Evolutionary conservation across 2,113 vertebrate genomes (phyloP), one percentile per base, ranked within the genome.

Genomic region (Hymenochirus boettgeri): DNA sequence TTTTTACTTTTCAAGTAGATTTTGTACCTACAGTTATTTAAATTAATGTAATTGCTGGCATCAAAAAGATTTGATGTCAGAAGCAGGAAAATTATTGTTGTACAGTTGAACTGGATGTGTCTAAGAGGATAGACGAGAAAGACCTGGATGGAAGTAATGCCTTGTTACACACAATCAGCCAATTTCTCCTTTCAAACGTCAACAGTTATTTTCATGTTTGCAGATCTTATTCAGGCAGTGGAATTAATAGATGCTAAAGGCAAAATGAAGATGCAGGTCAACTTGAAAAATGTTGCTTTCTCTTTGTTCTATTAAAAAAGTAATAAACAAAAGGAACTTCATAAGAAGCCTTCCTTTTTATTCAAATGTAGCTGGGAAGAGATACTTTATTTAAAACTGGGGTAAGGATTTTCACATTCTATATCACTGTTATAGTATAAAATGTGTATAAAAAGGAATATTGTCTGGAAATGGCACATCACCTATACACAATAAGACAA

Each of bases 201-300:
- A 74, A 65, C 57, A 69, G 57, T 45, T 60, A 61, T 70, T 74
- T 78, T 73, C 63, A 55, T 39, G 55, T 17, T 61, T 35, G 31
- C 52, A 52, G 46, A 37, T 2, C 5, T 37, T 69, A 57, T 52
- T 60, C 22, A 55, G 31, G 52, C 21, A 27, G 58, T 22, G 45
- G 53, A 63, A 59, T 48, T 48, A 42, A 70, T 25, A 29, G 27
- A 59, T 29, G 7, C 57, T 51, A 62, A 15, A 13, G 27, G 62
- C 57, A 39, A 53, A 37, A 3, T 57, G 17, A 53, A 22, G 42
- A 21, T 11, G 35, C 7, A 24, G 31, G 53, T 37, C 39, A 53
- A 29, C 48, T 2, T 22, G 59, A 24, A 54, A 69, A 47, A 48
- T 52, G 52, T 37, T 52, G 19, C 46, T 48, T 7, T 50, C 47